Base-by-base conservation (phyloP, 2,113 vertebrate genomes). In the Ondatra zibethicus region DNA sequence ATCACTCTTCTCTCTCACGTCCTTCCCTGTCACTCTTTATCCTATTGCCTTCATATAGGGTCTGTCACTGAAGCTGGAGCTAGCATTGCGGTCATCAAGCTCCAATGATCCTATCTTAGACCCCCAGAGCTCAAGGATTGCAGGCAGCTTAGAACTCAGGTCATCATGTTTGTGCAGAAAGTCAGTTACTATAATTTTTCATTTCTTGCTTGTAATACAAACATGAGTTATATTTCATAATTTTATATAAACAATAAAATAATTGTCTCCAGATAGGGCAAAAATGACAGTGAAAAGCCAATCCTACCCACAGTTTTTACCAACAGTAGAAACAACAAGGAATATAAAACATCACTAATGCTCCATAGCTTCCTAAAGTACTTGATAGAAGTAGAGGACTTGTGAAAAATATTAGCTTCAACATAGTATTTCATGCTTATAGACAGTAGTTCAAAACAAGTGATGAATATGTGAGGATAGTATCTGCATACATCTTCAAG, bases 301-400 rank as follows among this genome's bases (percentile, higher is more conserved):
- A 89, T 98, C 99, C 98, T 99, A 99, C 97, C 99, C 99, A 0
- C 99, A 99, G 58, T 99, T 98, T 14, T 99, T 99, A 92, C 98
- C 98, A 47, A 99, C 98, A 70, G 98, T 99, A 97, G 99, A 99
- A 91, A 99, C 98, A 0, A 99, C 99, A 8, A 99, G 98, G 97
- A 99, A 99, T 98, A 99, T 99, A 97, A 99, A 99, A 98, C 99
- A 70, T 99, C 99, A 0, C 98, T 99, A 29, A 99, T 99, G 98
- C 98, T 99, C 98, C 98, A 99, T 98, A 99, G 99, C 98, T 99
- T 99, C 98, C 99, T 98, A 98, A 99, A 99, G 96, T 99, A 99
- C 95, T 99, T 99, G 92, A 99, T 98, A 61, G 98, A 99, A 88
- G 98, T 99, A 94, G 99, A 99, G 95, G 99, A 99, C 93, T 99